Evolutionary conservation across 1,140 invertebrate genomes (phyloP), one percentile per base, ranked within the genome.

Genomic region (Onthophagus taurus): DNA sequence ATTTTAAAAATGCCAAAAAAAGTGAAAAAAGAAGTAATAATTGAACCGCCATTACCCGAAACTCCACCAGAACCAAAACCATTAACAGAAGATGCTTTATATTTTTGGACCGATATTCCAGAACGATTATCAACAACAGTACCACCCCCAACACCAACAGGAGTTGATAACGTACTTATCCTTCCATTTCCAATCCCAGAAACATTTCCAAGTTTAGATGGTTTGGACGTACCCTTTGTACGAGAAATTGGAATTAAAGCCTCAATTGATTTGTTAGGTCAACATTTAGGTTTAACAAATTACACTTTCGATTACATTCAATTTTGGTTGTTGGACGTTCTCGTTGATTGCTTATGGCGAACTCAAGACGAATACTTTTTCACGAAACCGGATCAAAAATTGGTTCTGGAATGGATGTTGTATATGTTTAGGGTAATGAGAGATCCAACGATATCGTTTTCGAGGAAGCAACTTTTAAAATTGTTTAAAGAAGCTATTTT

Each of bases 251-350:
- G 61, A 6, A 44, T 64, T 4, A 54, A 58, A 48, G 48, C 38
- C 12, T 45, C 48, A 11, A 60, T 64, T 4, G 31, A 55, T 13
- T 41, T 41, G 2, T 44, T 64, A n/a, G 54, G 55, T 11, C 42
- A 55, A 30, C 35, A 44, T 29, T 57, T 62, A 21, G 29, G 31
- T 7, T 64, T 52, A 29, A 38, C 41, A 9, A 47, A 62, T 20
- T 64, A 61, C 33, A 45, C 55, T 35, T 45, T 47, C 7, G 59
- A 59, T 51, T 43, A 55, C 11, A 31, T 61, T 5, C 57, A 64
- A 24, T 64, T 63, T 42, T 64, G 60, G 60, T 55, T 62, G 35
- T 31, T 64, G 31, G 61, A 64, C 39, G 46, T 61, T 3, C 31
- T 64, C 4, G 51, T 54, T 6, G 61, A 64, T 52, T 63, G 58